Percentiles rank a stretch among this genome's conserved stretches.
Conservation (phyloP, 2,797 vertebrate species). For the Pelobates cultripes region DNA sequence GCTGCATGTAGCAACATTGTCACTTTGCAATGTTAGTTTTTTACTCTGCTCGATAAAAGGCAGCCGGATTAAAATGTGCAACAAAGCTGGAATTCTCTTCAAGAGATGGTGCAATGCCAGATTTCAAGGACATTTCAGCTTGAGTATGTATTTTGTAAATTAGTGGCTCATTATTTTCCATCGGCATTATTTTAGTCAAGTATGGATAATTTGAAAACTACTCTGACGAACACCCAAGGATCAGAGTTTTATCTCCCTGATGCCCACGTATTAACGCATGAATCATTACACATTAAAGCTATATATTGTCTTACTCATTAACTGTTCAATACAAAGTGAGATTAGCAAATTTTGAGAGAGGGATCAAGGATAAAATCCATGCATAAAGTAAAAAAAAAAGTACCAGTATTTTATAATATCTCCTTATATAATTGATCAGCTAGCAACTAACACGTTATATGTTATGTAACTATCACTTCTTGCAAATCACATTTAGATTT, state of each 20-base stretch:
- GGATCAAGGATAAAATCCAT: no score
- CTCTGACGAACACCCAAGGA: not conserved
- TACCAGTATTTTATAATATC: no score
- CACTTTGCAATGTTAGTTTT: not conserved
- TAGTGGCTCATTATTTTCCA: not conserved
- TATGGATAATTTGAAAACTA: not conserved
- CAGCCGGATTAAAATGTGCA: conserved; percentile 7
- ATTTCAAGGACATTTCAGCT: not conserved
- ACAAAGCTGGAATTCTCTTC: conserved; percentile 4
- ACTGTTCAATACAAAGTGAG: not conserved
- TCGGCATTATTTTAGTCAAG: not conserved
- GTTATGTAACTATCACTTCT: no score
- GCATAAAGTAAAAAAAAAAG: no score
- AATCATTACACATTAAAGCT: not conserved
- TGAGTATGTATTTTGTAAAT: not conserved
- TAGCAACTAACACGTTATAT: no score
- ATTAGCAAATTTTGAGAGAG: no score
- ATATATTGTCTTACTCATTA: not conserved
- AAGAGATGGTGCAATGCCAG: not conserved
- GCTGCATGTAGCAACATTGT: not conserved
- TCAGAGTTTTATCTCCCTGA: not conserved
- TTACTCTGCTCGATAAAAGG: not conserved
- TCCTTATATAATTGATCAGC: no score
- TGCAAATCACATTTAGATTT: no score
- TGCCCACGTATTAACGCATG: not conserved